These are phyloP conservation scores for Bombus waltoni DNA, from an alignment of 1,140 invertebrate species.

Conservation along the genomic window DNA sequence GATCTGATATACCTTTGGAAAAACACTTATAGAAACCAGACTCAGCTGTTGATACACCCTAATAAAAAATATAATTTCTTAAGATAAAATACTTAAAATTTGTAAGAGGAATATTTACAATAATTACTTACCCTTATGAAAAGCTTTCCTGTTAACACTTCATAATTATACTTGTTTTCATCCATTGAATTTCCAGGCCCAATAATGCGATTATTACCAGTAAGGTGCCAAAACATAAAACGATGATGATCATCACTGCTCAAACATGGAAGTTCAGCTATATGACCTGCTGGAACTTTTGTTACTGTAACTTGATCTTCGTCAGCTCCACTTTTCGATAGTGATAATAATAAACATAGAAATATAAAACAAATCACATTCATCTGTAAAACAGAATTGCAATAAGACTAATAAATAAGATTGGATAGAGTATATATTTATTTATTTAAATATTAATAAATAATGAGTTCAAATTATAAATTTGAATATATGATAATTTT, in stretches of 20 bases:
- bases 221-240: constrained; percentile 87
- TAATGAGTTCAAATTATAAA: not conserved
- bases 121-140: constrained; percentile 84
- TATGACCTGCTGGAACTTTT: constrained; percentile 84
- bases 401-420: constrained; percentile 2
- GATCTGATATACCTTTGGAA: constrained; percentile 84
- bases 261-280: constrained; percentile 85
- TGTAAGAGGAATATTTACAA: not conserved
- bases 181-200: constrained; percentile 85
- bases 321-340: constrained; percentile 49
- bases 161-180: constrained; percentile 87
- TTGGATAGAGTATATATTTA: not conserved
- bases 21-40: constrained; percentile 86
- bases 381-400: constrained; percentile 69
- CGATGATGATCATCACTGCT: constrained; percentile 87
- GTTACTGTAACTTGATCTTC: constrained; percentile 74
- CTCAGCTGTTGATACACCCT: constrained; percentile 85
- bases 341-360: constrained; percentile 64
- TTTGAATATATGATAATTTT: not conserved
- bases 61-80: constrained; percentile 62
- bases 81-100: not conserved
- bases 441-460: not conserved
- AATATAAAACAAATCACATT: constrained; percentile 59
- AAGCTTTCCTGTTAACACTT: constrained; percentile 86
- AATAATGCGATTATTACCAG: constrained; percentile 83